Evolutionary conservation across 2,113 vertebrate species (phyloP).

Genomic region (Hucho hucho): DNA sequence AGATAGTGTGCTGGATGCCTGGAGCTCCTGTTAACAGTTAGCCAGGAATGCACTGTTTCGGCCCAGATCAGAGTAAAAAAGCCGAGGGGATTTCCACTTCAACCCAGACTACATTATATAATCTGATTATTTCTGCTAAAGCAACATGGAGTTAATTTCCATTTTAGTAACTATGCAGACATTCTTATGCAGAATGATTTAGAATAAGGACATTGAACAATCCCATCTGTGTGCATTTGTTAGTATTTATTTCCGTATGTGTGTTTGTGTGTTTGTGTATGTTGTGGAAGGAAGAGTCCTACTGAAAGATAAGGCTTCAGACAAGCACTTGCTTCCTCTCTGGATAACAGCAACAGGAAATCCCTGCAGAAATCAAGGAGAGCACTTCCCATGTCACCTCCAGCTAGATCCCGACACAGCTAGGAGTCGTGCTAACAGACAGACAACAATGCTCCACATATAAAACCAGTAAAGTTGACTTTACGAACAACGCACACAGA

Average conservation of each 20-base stretch:
- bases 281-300: constrained; percentile 5
- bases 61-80: neutral
- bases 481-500: neutral
- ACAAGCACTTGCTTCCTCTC: constrained; percentile 41
- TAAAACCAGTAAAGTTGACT: neutral
- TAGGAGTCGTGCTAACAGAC: neutral
- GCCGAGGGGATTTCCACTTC: neutral
- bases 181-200: too few species aligned
- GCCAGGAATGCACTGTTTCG: neutral
- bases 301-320: constrained; percentile 24
- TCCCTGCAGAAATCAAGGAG: constrained; percentile 34
- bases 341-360: constrained; percentile 40
- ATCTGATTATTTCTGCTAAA: too few species aligned
- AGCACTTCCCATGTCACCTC: constrained; percentile 29
- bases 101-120: too few species aligned
- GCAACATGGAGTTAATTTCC: too few species aligned
- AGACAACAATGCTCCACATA: constrained; percentile 15
- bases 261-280: neutral
- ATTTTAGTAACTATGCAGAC: too few species aligned
- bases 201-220: too few species aligned
- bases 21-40: neutral
- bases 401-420: neutral
- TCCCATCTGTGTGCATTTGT: neutral
- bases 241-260: neutral
- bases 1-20: neutral